phyloP scores from a whole-genome alignment of 2,888 invertebrate species.

The Athripsodes cinereus region DNA sequence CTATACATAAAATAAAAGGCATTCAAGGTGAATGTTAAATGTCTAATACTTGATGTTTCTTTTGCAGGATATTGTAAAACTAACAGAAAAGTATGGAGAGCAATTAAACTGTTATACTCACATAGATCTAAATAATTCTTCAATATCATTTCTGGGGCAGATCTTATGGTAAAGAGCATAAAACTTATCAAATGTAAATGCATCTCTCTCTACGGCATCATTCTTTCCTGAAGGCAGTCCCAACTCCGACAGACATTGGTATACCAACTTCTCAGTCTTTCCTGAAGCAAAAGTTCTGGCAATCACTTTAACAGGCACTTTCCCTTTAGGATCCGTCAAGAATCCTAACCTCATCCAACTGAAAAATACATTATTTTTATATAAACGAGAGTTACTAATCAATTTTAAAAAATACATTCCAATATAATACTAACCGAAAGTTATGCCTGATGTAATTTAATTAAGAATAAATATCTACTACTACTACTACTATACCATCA shows the following conservation, averaged over 20 bases:
- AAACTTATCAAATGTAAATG: conserved; percentile 98
- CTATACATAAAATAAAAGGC: too few species aligned
- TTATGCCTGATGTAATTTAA: too few species aligned
- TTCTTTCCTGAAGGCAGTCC: conserved; percentile 93
- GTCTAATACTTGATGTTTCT: too few species aligned
- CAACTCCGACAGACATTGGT: conserved; percentile 91
- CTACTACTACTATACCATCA: too few species aligned
- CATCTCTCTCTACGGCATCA: conserved; percentile 89
- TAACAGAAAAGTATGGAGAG: too few species aligned
- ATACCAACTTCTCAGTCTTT: conserved; percentile 96
- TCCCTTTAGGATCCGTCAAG: conserved; percentile 87
- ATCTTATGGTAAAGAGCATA: conserved; percentile 98
- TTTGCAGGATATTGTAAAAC: too few species aligned
- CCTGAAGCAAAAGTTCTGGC: conserved; percentile 99
- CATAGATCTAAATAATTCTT: conserved; percentile 94
- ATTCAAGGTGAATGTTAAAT: too few species aligned
- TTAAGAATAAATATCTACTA: too few species aligned
- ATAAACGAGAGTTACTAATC: too few species aligned
- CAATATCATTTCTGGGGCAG: conserved; percentile 97
- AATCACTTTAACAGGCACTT: conserved; percentile 94
- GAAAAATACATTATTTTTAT: too few species aligned
- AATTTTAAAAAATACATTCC: too few species aligned
- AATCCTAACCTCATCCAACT: conserved; percentile 99
- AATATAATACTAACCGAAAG: too few species aligned
- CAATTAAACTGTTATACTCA: conserved; percentile 57